Conservation (phyloP, 2,113 vertebrate genomes). For the Pica pica region DNA sequence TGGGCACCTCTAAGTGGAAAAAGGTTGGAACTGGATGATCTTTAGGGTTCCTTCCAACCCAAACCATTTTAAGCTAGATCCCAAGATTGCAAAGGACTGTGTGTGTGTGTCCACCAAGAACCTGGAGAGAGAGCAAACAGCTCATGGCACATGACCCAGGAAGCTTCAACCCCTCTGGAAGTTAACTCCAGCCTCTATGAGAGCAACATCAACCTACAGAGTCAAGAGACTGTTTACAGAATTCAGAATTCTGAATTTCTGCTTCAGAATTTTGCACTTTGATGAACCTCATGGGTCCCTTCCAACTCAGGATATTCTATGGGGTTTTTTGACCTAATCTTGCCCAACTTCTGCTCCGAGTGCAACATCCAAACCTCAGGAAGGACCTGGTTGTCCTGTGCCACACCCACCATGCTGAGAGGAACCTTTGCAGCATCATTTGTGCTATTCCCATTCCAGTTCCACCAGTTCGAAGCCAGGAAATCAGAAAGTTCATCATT, state of each 20-base stretch:
- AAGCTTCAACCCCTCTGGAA: neutral
- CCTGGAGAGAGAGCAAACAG: neutral
- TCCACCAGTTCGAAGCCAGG: neutral
- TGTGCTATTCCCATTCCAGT: neutral
- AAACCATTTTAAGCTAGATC: neutral
- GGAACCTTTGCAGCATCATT: neutral
- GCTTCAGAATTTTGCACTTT: neutral
- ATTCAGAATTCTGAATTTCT: neutral
- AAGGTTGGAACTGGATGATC: neutral
- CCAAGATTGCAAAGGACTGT: neutral
- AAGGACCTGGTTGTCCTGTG: neutral
- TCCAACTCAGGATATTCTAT: neutral
- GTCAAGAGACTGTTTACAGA: fast-evolving
- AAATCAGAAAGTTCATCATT: neutral
- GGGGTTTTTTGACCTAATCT: neutral
- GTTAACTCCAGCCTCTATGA: neutral
- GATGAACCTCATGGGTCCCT: neutral
- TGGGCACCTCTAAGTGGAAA: neutral
- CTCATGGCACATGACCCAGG: neutral
- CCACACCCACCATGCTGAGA: neutral
- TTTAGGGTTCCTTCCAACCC: neutral
- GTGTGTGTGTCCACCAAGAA: neutral
- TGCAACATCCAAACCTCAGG: neutral
- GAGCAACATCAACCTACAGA: neutral
- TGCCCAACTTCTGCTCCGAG: neutral